Base-by-base conservation (phyloP, 2,888 invertebrate species). In the Notodonta ziczac region DNA sequence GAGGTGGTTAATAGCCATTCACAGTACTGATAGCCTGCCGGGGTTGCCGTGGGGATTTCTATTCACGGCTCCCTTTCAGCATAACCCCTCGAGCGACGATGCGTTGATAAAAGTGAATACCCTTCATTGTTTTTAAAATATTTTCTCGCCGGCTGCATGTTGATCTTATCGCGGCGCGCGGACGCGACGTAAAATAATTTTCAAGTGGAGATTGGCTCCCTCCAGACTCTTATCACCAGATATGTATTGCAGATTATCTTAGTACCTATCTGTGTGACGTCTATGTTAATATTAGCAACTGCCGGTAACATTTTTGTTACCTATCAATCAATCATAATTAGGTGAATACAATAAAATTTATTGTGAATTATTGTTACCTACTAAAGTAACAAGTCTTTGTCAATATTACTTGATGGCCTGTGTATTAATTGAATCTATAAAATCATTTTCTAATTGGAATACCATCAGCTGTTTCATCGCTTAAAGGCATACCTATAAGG, bases 21-120 rank as follows among this genome's bases (percentile, higher is more conserved):
- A 90, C 83, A 77, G 84, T 82, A 84, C 86, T 87, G 87, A 88
- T 87, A 87, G 87, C 85, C 87, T 86, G 80, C 82, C 84, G 83
- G 85, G 83, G 81, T 77, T 75, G 82, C 86, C 85, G 77, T 76
- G 69, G 86, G 88, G 84, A 83, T 80, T 81, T 79, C 88, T 86
- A 89, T 90, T 90, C 90, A 89, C 65, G 67, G 73, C 67, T 76
- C 81, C 89, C 83, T 87, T 91, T 89, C 89, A 89, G 76, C 66
- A 74, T 71, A 83, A 81, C 88, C 75, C 88, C 89, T 87, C 81
- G 78, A 80, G 89, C 86, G 86, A 80, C 87, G 89, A 90, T 90
- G 89, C 87, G 89, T 88, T 89, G 90, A 90, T 89, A 89, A 90
- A 90, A 89, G 89, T 88, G 89, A 89, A 91, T 88, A 71, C 86